Conservation (phyloP, 1,140 invertebrate genomes). For the Armadillidium nasatum region DNA sequence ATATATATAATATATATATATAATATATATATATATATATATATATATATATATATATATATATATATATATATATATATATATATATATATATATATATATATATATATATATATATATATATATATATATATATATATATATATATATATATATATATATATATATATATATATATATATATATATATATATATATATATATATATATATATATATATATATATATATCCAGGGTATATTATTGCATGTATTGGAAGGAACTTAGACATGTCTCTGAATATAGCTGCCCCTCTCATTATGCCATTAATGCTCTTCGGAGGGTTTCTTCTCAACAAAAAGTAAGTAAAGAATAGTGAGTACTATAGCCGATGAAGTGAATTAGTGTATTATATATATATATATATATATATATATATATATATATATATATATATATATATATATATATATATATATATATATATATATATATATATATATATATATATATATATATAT, state of each 20-base stretch:
- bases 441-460: too few relatives aligned
- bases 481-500: too few relatives aligned
- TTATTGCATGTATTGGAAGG: slow-evolving; percentile 51
- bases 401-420: too few relatives aligned
- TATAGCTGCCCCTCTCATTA: slow-evolving; percentile 53
- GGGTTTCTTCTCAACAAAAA: slow-evolving; percentile 57
- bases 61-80: neutral
- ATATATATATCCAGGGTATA: slow-evolving; percentile 48
- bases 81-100: neutral
- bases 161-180: slow-evolving; percentile 2
- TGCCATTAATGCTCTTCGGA: slow-evolving; percentile 56
- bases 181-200: neutral
- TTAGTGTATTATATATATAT: too few relatives aligned
- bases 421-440: too few relatives aligned
- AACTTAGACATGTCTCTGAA: slow-evolving; percentile 51
- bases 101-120: neutral
- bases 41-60: neutral
- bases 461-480: too few relatives aligned
- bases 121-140: slow-evolving; percentile 16
- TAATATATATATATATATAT: neutral
- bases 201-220: slow-evolving; percentile 19
- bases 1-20: slow-evolving; percentile 15
- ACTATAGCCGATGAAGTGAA: too few relatives aligned
- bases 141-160: slow-evolving; percentile 9
- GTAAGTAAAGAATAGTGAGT: slow-evolving; percentile 47